phyloP scores from a whole-genome alignment of 1,140 invertebrate species.

The Euwallacea similis region DNA sequence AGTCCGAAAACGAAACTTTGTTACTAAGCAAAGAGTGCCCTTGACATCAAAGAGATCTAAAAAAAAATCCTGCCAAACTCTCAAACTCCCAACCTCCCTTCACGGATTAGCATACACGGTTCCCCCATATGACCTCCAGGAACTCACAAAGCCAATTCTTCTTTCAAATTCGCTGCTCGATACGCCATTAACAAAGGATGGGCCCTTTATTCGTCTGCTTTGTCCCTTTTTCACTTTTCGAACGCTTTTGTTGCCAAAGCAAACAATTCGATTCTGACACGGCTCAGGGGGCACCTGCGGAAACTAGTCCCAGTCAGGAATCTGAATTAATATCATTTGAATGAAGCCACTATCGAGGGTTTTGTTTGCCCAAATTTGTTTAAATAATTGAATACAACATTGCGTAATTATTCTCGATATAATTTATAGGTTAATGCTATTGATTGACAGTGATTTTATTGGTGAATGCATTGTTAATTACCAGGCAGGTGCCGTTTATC shows the following conservation, averaged over 20 bases:
- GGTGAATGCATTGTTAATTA: too few relatives aligned
- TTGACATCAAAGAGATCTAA: too few relatives aligned
- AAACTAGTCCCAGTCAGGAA: not conserved
- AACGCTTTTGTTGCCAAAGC: conserved; percentile 2
- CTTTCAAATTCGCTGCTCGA: conserved; percentile 5
- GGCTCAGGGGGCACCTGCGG: conserved; percentile 4
- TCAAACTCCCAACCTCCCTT: not conserved
- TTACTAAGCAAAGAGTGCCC: too few relatives aligned
- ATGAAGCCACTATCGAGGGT: too few relatives aligned
- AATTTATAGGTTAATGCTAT: too few relatives aligned
- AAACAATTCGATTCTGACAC: conserved; percentile 5
- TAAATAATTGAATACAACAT: too few relatives aligned
- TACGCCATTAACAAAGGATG: conserved; percentile 1
- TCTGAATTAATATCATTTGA: not conserved
- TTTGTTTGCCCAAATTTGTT: too few relatives aligned
- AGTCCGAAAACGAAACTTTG: too few relatives aligned
- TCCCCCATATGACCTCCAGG: not conserved
- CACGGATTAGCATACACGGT: not conserved
- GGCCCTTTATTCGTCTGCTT: not conserved
- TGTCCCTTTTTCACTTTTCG: conserved; percentile 5
- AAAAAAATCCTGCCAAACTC: not conserved
- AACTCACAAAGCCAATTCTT: not conserved
- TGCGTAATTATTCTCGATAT: too few relatives aligned
- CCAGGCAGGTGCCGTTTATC: too few relatives aligned
- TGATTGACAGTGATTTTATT: too few relatives aligned